Percentiles rank a stretch among this genome's conserved stretches.
These are phyloP conservation scores for Saccopteryx bilineata DNA, from an alignment of 2,113 vertebrate genomes.

Conservation along the genomic window DNA sequence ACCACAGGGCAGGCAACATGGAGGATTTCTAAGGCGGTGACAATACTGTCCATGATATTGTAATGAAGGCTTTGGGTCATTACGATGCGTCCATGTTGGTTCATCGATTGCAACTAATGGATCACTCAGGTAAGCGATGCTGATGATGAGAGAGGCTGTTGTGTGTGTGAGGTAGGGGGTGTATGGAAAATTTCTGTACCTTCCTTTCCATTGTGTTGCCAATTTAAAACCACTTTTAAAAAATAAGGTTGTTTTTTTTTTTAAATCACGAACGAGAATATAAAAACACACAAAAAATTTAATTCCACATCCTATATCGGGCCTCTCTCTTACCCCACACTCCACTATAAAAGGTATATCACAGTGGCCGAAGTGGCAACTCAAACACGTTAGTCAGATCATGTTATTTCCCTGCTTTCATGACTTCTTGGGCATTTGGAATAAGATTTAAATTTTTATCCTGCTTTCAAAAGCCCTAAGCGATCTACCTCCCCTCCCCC, in stretches of 20 bases:
- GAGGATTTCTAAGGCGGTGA: neutral
- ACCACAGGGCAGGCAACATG: too few relatives aligned
- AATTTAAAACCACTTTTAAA: neutral
- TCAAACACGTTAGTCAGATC: conserved; percentile 37
- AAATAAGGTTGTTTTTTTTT: conserved; percentile 1
- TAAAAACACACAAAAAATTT: too few relatives aligned
- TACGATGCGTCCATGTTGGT: neutral
- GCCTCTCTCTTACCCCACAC: neutral
- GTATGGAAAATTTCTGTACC: neutral
- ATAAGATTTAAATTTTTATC: neutral
- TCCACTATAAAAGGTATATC: neutral
- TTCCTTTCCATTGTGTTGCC: neutral
- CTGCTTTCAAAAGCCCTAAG: neutral
- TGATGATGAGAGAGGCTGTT: neutral
- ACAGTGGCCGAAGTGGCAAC: neutral
- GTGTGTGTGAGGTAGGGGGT: neutral
- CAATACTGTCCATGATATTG: neutral
- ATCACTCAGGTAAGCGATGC: neutral
- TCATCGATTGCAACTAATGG: neutral
- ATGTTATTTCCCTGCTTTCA: neutral
- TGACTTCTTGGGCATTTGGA: neutral
- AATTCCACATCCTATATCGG: neutral
- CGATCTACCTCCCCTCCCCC: neutral
- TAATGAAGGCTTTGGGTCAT: neutral
- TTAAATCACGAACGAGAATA: neutral